Conservation (phyloP, 1,140 invertebrate genomes). For the Psilanteris sp. region DNA sequence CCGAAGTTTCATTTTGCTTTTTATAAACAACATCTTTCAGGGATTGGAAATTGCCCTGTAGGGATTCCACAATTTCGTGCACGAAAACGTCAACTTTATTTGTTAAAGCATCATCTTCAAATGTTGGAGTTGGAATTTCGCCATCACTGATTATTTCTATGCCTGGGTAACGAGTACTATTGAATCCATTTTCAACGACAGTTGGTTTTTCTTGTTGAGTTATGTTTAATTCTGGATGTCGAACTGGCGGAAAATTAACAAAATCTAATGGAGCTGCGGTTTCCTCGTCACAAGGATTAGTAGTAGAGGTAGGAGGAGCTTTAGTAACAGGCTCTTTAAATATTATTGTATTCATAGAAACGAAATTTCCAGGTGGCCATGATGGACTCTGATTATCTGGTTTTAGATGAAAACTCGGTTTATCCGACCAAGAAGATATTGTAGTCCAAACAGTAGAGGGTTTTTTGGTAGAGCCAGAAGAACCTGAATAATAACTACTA, state of each 20-base stretch:
- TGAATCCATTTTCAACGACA: conserved; percentile 78
- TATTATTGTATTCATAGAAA: conserved; percentile 57
- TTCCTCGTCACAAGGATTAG: conserved; percentile 72
- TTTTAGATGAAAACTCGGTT: conserved; percentile 71
- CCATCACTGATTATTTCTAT: conserved; percentile 80
- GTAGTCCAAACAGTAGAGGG: conserved; percentile 72
- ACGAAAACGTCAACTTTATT: conserved; percentile 90
- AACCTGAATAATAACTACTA: conserved; percentile 17
- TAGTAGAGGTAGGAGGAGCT: conserved; percentile 43
- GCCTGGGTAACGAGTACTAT: conserved; percentile 81
- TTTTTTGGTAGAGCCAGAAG: conserved; percentile 57
- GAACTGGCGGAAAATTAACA: conserved; percentile 90
- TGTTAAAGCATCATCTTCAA: conserved; percentile 87
- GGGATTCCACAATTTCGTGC: conserved; percentile 88
- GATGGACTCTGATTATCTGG: conserved; percentile 55
- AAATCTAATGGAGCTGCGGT: conserved; percentile 84
- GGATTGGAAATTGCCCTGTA: conserved; percentile 89
- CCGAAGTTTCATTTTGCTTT: conserved; percentile 76
- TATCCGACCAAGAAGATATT: conserved; percentile 70
- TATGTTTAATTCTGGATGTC: conserved; percentile 89
- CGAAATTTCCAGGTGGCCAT: conserved; percentile 40
- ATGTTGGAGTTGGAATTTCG: conserved; percentile 85
- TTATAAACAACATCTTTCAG: conserved; percentile 87
- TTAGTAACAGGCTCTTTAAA: conserved; percentile 61
- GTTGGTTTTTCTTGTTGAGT: conserved; percentile 80